A percentile compares a stretch with the other conserved stretches of the same genome.
These are phyloP conservation scores for Ceratoteleas bidentatus DNA, from an alignment of 1,140 invertebrate species.

Conservation along the genomic window DNA sequence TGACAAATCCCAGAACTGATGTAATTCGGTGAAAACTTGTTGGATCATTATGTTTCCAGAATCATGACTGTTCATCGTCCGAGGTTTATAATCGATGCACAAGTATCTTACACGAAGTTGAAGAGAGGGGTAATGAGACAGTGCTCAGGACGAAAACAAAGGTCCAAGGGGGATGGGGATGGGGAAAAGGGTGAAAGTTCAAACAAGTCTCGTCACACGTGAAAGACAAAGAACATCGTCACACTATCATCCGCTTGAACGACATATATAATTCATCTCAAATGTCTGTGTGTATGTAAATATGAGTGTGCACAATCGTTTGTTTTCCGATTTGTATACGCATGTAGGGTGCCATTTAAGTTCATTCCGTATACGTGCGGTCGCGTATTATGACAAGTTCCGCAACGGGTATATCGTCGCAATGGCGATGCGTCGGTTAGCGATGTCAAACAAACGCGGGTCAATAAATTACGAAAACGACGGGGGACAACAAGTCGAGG, in stretches of 20 bases:
- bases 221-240: constrained; percentile 53
- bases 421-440: constrained; percentile 47
- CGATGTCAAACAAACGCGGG: constrained; percentile 31
- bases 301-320: too few relatives aligned
- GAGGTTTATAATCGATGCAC: constrained; percentile 59
- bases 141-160: not conserved
- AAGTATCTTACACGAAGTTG: constrained; percentile 53
- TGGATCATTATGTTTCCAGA: too few relatives aligned
- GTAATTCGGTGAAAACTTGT: too few relatives aligned
- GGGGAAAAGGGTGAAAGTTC: constrained; percentile 1
- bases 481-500: constrained; percentile 17
- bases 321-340: too few relatives aligned
- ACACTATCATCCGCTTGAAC: constrained; percentile 57
- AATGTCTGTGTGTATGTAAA: constrained; percentile 11
- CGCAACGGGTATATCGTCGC: constrained; percentile 47
- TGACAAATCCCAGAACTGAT: too few relatives aligned
- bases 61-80: constrained; percentile 38
- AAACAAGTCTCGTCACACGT: constrained; percentile 40
- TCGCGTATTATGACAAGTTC: constrained; percentile 61
- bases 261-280: constrained; percentile 49
- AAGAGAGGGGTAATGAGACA: constrained; percentile 29
- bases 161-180: not conserved
- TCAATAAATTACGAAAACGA: constrained; percentile 52
- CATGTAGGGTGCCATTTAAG: constrained; percentile 34
- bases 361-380: constrained; percentile 51